phyloP scores from a whole-genome alignment of 2,113 vertebrate genomes.

The Nansenia antarctica region DNA sequence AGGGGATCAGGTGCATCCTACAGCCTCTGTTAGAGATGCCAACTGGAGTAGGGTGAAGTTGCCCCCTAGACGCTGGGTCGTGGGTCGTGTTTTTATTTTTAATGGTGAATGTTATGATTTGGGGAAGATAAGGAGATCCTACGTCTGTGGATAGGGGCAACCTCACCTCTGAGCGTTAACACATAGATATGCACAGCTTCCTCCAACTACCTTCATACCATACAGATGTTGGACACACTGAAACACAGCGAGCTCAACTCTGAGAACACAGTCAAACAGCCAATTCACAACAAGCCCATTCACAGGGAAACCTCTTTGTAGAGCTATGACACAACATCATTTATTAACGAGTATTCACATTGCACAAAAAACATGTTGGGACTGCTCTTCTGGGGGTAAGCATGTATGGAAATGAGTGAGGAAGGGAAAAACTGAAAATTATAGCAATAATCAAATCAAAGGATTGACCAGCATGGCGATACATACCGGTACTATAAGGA shows the following conservation, averaged over 20 bases:
- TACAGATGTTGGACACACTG: too few species aligned
- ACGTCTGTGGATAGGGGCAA: too few species aligned
- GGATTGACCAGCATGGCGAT: not conserved
- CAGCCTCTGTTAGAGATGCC: not conserved
- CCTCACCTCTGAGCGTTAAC: not conserved
- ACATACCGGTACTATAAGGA: not conserved
- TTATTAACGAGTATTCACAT: conserved; percentile 39
- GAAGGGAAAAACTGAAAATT: not conserved
- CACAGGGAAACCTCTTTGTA: conserved; percentile 26
- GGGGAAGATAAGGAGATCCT: too few species aligned
- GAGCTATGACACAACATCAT: conserved; percentile 33
- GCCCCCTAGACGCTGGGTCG: not conserved
- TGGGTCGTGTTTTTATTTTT: too few species aligned
- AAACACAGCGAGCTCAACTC: not conserved
- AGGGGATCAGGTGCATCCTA: conserved; percentile 7
- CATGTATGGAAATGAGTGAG: not conserved
- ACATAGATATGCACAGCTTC: not conserved
- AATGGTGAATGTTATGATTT: too few species aligned
- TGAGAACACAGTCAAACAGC: not conserved
- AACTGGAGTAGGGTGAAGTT: not conserved
- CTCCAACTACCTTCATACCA: not conserved
- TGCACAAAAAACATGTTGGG: conserved; percentile 33
- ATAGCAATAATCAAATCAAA: not conserved
- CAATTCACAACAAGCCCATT: conserved; percentile 17
- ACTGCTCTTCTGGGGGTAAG: not conserved